Evolutionary conservation across 2,797 vertebrate genomes (phyloP).

Genomic region (Mus spretus): DNA sequence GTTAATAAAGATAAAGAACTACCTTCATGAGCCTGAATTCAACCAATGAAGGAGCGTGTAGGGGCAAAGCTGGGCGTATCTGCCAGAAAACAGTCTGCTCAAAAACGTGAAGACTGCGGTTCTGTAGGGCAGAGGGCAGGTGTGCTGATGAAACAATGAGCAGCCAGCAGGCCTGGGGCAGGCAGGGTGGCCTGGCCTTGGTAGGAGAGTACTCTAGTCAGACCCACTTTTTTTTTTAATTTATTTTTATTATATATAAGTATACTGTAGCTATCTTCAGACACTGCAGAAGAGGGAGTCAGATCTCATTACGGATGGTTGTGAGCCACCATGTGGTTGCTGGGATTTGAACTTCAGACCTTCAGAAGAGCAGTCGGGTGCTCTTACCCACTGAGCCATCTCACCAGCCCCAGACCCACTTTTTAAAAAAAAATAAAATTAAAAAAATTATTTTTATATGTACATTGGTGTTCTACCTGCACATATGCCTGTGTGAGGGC

Average conservation of each 20-base stretch:
- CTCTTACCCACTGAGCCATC: too few relatives aligned
- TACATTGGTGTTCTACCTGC: background rate
- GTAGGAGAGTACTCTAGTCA: background rate
- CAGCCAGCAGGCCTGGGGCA: background rate
- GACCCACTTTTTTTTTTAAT: background rate
- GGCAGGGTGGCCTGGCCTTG: background rate
- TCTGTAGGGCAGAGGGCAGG: background rate
- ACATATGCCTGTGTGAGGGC: background rate
- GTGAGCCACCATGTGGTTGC: too few relatives aligned
- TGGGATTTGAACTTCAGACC: too few relatives aligned
- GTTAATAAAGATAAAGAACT: conserved; percentile 22
- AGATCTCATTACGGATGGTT: too few relatives aligned
- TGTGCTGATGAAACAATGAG: background rate
- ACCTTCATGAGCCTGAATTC: background rate
- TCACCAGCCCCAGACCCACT: background rate
- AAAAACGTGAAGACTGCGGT: background rate
- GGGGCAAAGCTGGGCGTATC: background rate
- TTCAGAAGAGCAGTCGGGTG: too few relatives aligned
- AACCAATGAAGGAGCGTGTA: background rate
- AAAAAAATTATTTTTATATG: background rate
- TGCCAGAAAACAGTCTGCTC: background rate
- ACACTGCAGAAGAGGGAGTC: too few relatives aligned
- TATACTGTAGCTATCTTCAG: too few relatives aligned
- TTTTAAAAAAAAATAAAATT: background rate
- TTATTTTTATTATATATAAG: too few relatives aligned